Evolutionary conservation across 2,888 invertebrate genomes (phyloP), one percentile per base, ranked within the genome.

Genomic region (Drosophila colorata): DNA sequence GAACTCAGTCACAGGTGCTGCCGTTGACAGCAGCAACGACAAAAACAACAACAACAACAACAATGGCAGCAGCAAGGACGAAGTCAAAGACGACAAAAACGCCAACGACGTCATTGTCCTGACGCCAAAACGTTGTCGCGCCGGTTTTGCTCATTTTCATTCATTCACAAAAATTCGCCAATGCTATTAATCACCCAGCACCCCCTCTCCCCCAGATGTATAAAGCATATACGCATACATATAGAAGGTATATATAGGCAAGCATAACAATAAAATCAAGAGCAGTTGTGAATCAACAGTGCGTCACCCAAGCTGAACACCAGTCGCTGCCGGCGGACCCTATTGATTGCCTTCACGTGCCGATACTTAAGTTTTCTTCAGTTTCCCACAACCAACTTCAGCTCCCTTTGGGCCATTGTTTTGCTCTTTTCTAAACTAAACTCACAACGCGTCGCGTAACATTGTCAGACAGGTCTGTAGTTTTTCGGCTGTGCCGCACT

Each of bases 341-440:
- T 80, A 87, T 81, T 81, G 81, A 81, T 81, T 81, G 66, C 74
- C 82, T 80, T 81, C 88, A 87, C 81, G 81, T 81, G 81, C 60
- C 87, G 70, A 78, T 78, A 74, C 63, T 84, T 71, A 84, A 63
- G 41, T 63, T 59, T n/a, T 40, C 28, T 35, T 46, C 38, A 11
- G 9, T 18, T 18, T 43, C 16, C 20, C 20, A 11, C 20, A 13
- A 18, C 18, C 23, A 5, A 14, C 2, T 16, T 28, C 20, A n/a
- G n/a, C 18, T 16, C 8, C 1, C 14, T 3, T 28, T 13, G 28
- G 20, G 37, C 18, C 33, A 31, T n/a, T 51, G 18, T 31, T 55
- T 31, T 59, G 35, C 6, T 11, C 44, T 14, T 38, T 33, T 44
- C 14, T 16, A 52, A 76, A 64, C 35, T 37, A 3, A 16, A 52